These are phyloP conservation scores for Drosophila ercepeae DNA, from an alignment of 1,140 invertebrate genomes.

Conservation along the genomic window DNA sequence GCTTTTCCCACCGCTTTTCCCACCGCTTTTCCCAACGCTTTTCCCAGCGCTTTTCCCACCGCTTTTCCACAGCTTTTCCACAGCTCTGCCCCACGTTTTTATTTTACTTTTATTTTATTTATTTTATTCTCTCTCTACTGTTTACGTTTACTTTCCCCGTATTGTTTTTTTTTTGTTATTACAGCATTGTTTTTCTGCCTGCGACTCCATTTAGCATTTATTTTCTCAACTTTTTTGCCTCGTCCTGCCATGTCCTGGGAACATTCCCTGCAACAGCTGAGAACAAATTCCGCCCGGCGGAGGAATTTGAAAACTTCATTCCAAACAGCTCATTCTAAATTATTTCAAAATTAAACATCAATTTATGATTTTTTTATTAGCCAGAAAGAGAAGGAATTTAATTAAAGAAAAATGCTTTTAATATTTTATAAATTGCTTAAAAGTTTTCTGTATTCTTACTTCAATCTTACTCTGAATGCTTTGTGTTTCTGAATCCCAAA, in stretches of 20 bases:
- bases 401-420: too few relatives aligned
- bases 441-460: too few relatives aligned
- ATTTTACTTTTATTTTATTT: constrained; percentile 21
- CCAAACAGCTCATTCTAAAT: too few relatives aligned
- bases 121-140: not conserved
- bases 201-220: constrained; percentile 18
- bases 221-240: not conserved
- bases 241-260: not conserved
- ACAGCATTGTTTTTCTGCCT: constrained; percentile 6
- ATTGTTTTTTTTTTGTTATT: constrained; percentile 1
- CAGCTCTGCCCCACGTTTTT: constrained; percentile 8
- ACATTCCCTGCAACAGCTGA: not conserved
- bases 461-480: too few relatives aligned
- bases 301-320: not conserved
- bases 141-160: not conserved
- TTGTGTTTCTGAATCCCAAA: too few relatives aligned
- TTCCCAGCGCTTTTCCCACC: not conserved
- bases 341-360: too few relatives aligned
- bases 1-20: not conserved
- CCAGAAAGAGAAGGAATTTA: too few relatives aligned
- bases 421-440: too few relatives aligned
- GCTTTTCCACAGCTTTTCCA: not conserved
- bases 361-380: too few relatives aligned
- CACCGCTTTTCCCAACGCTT: not conserved
- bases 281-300: not conserved